Percentiles rank a stretch among this genome's conserved stretches.
These are phyloP conservation scores for Danio aesculapii DNA, from an alignment of 2,797 vertebrate genomes.

Conservation along the genomic window DNA sequence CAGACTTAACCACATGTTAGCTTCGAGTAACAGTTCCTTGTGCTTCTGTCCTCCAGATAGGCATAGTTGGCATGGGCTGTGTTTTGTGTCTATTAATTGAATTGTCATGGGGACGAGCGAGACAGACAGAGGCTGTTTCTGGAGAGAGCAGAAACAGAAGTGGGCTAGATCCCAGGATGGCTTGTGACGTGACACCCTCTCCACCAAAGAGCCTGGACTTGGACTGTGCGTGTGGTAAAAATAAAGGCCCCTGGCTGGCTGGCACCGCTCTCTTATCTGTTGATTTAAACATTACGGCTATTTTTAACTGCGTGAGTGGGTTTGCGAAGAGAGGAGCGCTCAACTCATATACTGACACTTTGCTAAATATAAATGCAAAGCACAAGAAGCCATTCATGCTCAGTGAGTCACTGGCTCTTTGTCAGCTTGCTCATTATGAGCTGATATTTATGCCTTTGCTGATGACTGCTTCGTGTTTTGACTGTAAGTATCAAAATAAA, in stretches of 20 bases:
- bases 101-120: neutral
- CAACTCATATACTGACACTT: neutral
- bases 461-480: slow-evolving; percentile 16
- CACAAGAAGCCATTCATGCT: slow-evolving; percentile 24
- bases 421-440: neutral
- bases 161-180: slow-evolving; percentile 71
- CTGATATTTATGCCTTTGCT: slow-evolving; percentile 2
- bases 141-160: slow-evolving; percentile 46
- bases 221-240: slow-evolving; percentile 32
- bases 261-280: slow-evolving; percentile 45
- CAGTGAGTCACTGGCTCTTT: neutral
- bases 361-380: slow-evolving; percentile 25
- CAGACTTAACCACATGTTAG: neutral
- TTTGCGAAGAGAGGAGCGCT: slow-evolving; percentile 25
- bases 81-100: slow-evolving; percentile 42
- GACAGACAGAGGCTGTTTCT: neutral
- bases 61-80: slow-evolving; percentile 12
- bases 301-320: slow-evolving; percentile 65
- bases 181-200: slow-evolving; percentile 6
- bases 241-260: slow-evolving; percentile 24
- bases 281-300: slow-evolving; percentile 63
- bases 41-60: slow-evolving; percentile 5
- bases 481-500: neutral
- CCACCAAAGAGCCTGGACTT: slow-evolving; percentile 1
- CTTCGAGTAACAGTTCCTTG: neutral